Base-by-base conservation (phyloP, 2,113 vertebrate species). In the Peromyscus leucopus region DNA sequence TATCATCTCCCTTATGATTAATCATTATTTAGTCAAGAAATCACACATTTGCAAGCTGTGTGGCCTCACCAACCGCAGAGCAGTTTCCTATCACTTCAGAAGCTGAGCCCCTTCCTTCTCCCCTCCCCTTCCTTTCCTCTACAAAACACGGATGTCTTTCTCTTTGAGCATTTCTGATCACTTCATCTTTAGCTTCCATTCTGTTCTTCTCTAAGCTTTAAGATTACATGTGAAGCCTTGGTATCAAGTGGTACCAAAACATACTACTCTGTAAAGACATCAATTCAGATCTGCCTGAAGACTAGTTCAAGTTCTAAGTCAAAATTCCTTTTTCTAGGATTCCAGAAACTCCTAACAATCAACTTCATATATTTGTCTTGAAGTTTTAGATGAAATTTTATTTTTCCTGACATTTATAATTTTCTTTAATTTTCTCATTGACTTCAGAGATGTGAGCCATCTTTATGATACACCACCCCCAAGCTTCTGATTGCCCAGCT, bases 1-100 rank as follows among this genome's bases (percentile, higher is more conserved):
- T 91, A 88, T 89, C 46, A 94, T 82, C 39, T 80, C 11, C 17
- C 57, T 39, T 84, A 84, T 61, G 46, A 15, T 7, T 90, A 63
- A 75, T 96, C 74, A 92, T 75, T 96, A 78, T 63, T 94, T 92
- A 71, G 63, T 87, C 85, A 36, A 51, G 48, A 63, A 96, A 95
- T 19, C 22, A 61, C 55, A 55, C 36, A 48, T 88, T 90, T 82
- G 5, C 22, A 88, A 67, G 42, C n/a, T 65, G 8, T 78, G 57
- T 82, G 85, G 90, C 28, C 42, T 91, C 91, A 90, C 9, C 36
- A 94, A 80, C 46, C 1, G 51, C 48, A n/a, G 12, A n/a, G 31
- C 6, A 48, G 21, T 13, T 92, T 83, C 87, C 48, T 63, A 3
- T 48, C 55, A 79, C 69, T 89, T 83, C 72, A 87, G 75, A 82